phyloP scores from a whole-genome alignment of 1,140 invertebrate genomes.

The Lasioglossum baleicum region DNA sequence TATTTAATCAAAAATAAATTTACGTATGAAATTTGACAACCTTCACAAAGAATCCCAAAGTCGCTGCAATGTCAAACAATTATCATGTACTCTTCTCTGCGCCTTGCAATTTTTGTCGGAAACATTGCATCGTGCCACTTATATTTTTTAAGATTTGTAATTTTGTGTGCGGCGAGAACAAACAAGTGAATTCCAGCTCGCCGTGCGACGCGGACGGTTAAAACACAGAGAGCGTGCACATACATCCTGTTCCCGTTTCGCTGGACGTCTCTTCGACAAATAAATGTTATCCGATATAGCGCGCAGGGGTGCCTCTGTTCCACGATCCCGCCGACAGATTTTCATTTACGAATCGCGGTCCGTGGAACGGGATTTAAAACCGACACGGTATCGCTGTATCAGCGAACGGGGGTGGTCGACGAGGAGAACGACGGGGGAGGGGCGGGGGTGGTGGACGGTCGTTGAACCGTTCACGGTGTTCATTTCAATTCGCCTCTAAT shows the following conservation, averaged over 20 bases:
- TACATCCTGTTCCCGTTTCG: not conserved
- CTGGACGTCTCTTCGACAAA: conserved; percentile 41
- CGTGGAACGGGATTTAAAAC: conserved; percentile 53
- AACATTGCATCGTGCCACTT: too few species aligned
- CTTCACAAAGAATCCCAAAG: too few species aligned
- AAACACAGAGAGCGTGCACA: too few species aligned
- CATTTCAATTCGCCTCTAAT: conserved; percentile 62
- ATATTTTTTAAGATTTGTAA: too few species aligned
- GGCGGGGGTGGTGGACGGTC: not conserved
- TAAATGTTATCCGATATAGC: conserved; percentile 58
- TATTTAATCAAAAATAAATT: too few species aligned
- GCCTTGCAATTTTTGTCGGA: too few species aligned
- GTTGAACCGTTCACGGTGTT: conserved; percentile 49
- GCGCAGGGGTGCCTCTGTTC: conserved; percentile 9
- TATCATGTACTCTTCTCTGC: too few species aligned
- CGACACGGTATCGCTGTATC: conserved; percentile 51
- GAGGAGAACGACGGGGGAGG: not conserved
- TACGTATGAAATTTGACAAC: too few species aligned
- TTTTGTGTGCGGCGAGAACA: too few species aligned
- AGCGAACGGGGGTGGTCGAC: conserved; percentile 4
- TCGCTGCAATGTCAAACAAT: too few species aligned
- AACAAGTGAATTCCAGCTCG: too few species aligned
- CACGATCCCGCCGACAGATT: conserved; percentile 50
- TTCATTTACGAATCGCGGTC: conserved; percentile 57
- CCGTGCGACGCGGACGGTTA: too few species aligned